Evolutionary conservation across 2,888 invertebrate genomes (phyloP), one percentile per base, ranked within the genome.

Genomic region (Schizaphis graminum): DNA sequence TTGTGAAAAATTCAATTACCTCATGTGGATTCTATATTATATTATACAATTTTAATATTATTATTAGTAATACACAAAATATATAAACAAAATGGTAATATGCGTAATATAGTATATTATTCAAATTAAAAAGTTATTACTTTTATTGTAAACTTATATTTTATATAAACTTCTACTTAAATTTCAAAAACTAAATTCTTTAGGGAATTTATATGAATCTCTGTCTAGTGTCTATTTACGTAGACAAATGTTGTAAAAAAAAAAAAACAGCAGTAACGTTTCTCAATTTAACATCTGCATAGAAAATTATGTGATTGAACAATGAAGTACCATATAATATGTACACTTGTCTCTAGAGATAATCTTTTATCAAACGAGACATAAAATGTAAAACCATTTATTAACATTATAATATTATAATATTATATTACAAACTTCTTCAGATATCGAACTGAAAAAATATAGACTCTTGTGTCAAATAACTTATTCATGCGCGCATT

Each of bases 341-440:
- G n/a, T 67, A 11, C 2, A 77, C 21, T 77, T 21, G 47, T 53
- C 84, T 35, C 41, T 49, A 41, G 91, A 49, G 91, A 77, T 77
- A 77, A 91, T 91, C 49, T 84, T 11, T 28, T 53, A 91, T 84
- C 91, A 84, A 53, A 47, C 35, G 77, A 90, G 47, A 35, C 67
- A n/a, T 49, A 13, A 90, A 90, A 90, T 67, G 49, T 67, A 35
- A 90, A 4, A 44, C 35, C 26, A 47, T 47, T 21, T 88, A 56
- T 13, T 21, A 11, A 35, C 24, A 56, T 26, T 47, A n/a, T 47
- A 53, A 53, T 53, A 56, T 26, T 47, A n/a, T 47, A 53, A 53
- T 53, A 21, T 21, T 21, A 53, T 53, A 53, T 53, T 21, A n/a
- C n/a, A 53, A 90, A 90, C 47, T 90, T 67, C 47, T 49, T 61